A percentile compares a stretch with the other conserved stretches of the same genome.
These are phyloP conservation scores for Hirtodrosophila histrioides DNA, from an alignment of 2,888 invertebrate genomes.

Conservation along the genomic window DNA sequence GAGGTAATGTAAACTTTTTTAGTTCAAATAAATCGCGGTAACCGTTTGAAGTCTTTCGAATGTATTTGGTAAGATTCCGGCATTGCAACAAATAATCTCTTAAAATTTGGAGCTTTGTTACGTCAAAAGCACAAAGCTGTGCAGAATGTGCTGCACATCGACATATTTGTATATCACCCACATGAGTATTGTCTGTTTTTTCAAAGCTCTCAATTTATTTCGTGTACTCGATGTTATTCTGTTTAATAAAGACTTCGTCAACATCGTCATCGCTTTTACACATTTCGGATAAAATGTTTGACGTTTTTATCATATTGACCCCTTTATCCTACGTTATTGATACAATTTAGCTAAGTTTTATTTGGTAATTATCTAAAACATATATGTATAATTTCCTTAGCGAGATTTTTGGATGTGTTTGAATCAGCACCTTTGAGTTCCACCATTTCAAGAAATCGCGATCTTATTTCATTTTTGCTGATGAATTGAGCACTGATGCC, in stretches of 20 bases:
- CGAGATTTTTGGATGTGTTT: no score
- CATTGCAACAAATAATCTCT: slow-evolving; percentile 14
- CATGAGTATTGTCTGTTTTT: slow-evolving; percentile 1
- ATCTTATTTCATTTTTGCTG: no score
- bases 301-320: slow-evolving; percentile 13
- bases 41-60: no score
- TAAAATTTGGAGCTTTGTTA: slow-evolving; percentile 7
- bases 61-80: no score
- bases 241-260: slow-evolving; percentile 3
- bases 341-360: slow-evolving; percentile 13
- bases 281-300: slow-evolving; percentile 18
- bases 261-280: slow-evolving; percentile 6
- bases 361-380: not conserved
- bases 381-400: no score
- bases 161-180: not conserved
- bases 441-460: no score
- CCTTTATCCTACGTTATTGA: no score
- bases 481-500: no score
- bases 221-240: slow-evolving; percentile 10
- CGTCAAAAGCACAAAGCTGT: slow-evolving; percentile 25
- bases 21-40: no score
- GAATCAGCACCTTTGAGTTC: no score
- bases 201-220: not conserved
- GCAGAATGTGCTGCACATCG: slow-evolving; percentile 19
- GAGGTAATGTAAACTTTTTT: no score